Evolutionary conservation across 2,797 vertebrate species (phyloP).

Genomic region (Acipenser transmontanus): DNA sequence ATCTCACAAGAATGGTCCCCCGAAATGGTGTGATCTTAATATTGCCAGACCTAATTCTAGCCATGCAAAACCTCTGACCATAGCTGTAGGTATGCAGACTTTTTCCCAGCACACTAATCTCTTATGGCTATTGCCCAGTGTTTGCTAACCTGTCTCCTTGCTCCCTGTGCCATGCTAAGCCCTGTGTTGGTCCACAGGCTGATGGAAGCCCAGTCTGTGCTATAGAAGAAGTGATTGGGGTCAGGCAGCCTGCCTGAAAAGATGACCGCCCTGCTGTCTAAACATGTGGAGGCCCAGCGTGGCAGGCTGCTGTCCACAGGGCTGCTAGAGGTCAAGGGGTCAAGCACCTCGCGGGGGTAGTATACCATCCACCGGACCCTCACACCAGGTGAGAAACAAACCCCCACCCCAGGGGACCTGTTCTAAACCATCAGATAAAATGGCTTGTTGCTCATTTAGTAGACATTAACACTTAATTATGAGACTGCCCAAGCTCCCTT

Average conservation of each 20-base stretch:
- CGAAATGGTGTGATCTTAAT: too few relatives aligned
- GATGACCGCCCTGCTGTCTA: slow-evolving; percentile 53
- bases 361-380: slow-evolving; percentile 34
- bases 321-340: slow-evolving; percentile 9
- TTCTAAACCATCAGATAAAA: too few relatives aligned
- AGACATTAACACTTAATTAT: too few relatives aligned
- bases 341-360: slow-evolving; percentile 44
- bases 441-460: too few relatives aligned
- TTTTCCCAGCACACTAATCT: too few relatives aligned
- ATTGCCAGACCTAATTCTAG: too few relatives aligned
- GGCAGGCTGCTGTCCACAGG: slow-evolving; percentile 26
- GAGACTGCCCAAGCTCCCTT: too few relatives aligned
- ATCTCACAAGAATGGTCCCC: too few relatives aligned
- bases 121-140: neutral
- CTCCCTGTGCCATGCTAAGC: neutral
- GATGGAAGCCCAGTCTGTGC: slow-evolving; percentile 48
- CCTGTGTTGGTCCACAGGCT: slow-evolving; percentile 32
- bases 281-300: slow-evolving; percentile 54
- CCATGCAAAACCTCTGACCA: too few relatives aligned
- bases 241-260: slow-evolving; percentile 43
- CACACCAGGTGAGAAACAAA: slow-evolving; percentile 34
- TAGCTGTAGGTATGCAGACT: too few relatives aligned
- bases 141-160: slow-evolving; percentile 3
- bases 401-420: neutral
- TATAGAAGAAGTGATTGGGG: slow-evolving; percentile 49